A percentile compares a stretch with the other conserved stretches of the same genome.
Conservation (phyloP, 2,113 vertebrate species). For the Desmodus rotundus region DNA sequence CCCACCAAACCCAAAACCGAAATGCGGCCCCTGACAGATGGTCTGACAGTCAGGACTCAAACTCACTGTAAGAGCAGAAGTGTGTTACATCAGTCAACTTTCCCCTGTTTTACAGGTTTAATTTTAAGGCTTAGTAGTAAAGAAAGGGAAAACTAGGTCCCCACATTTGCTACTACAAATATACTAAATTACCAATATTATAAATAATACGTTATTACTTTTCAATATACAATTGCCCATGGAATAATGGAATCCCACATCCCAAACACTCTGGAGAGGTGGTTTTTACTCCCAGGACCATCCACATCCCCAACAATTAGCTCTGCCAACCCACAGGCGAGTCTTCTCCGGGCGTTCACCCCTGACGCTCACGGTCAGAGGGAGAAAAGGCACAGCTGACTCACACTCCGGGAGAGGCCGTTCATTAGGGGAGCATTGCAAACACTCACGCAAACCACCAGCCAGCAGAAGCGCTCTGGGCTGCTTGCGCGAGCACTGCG, state of each 20-base stretch:
- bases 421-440: no score
- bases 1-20: background rate
- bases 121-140: background rate
- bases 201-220: background rate
- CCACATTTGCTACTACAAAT: background rate
- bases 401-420: background rate
- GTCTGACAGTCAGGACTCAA: background rate
- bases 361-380: background rate
- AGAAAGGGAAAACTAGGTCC: background rate
- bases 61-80: background rate
- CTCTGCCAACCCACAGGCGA: background rate
- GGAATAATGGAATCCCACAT: background rate
- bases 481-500: background rate
- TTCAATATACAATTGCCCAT: background rate
- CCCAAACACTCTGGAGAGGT: background rate
- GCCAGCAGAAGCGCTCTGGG: background rate
- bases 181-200: background rate
- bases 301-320: background rate
- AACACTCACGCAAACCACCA: background rate
- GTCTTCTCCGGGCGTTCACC: background rate
- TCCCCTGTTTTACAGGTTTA: background rate
- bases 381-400: background rate
- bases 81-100: background rate
- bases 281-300: background rate
- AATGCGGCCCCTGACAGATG: background rate